phyloP scores from a whole-genome alignment of 2,797 vertebrate species.

The Hybognathus amarus region DNA sequence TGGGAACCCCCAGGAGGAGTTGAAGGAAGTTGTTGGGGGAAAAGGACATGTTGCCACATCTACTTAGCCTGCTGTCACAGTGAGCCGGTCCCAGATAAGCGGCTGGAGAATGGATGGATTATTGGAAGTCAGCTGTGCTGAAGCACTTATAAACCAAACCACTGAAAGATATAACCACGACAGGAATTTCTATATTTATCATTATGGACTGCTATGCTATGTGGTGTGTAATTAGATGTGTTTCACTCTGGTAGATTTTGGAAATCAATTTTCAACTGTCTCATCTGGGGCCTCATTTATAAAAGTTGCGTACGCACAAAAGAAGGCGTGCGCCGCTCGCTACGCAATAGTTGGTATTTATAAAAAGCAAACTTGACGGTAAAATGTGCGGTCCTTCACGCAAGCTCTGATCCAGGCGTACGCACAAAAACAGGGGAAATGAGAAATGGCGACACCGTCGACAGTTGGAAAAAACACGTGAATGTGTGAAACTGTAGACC shows the following conservation, averaged over 20 bases:
- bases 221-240: not conserved
- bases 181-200: not conserved
- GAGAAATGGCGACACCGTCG: too few relatives aligned
- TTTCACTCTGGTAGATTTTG: not conserved
- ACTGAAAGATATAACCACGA: not conserved
- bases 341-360: too few relatives aligned
- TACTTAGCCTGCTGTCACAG: not conserved
- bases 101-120: not conserved
- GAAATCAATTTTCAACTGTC: conserved; percentile 39
- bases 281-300: too few relatives aligned
- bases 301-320: too few relatives aligned
- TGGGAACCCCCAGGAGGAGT: not conserved
- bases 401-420: too few relatives aligned
- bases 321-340: too few relatives aligned
- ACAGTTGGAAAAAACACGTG: too few relatives aligned
- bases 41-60: not conserved
- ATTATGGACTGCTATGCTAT: not conserved
- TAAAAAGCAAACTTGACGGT: too few relatives aligned
- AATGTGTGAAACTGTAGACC: too few relatives aligned
- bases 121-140: not conserved
- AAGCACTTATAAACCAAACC: not conserved
- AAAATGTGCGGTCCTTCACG: too few relatives aligned
- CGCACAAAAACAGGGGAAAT: too few relatives aligned
- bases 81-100: not conserved
- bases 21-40: not conserved